Conservation (phyloP, 2,113 vertebrate species). For the Oncorhynchus keta region DNA sequence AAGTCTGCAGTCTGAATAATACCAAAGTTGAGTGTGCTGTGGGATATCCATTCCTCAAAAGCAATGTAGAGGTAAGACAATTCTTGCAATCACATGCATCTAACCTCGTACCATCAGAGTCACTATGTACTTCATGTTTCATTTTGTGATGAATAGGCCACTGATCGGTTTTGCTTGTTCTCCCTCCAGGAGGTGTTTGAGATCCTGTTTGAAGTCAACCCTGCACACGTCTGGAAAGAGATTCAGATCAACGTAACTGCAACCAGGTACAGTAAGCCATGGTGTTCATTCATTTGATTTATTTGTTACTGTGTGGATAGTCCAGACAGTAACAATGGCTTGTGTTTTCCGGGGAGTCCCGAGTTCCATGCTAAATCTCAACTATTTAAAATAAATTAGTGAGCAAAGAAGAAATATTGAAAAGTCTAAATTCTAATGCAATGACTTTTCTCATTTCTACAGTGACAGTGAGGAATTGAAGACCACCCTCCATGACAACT, state of each 20-base stretch:
- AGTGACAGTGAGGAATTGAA: conserved; percentile 91
- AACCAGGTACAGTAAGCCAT: conserved; percentile 76
- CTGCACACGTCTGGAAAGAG: conserved; percentile 74
- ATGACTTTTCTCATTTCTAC: conserved; percentile 27
- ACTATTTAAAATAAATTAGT: no score
- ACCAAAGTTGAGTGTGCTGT: conserved; percentile 85
- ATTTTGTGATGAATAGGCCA: neutral
- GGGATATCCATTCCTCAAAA: conserved; percentile 90
- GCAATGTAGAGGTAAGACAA: conserved; percentile 73
- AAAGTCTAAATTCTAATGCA: neutral
- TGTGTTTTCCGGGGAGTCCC: no score
- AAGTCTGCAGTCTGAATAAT: conserved; percentile 77
- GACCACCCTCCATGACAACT: conserved; percentile 79
- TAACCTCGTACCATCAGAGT: no score
- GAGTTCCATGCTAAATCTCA: no score
- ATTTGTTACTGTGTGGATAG: neutral
- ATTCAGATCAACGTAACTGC: conserved; percentile 80
- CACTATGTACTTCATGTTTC: neutral
- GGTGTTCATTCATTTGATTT: neutral
- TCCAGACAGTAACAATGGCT: no score
- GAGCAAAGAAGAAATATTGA: no score
- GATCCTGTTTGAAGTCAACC: conserved; percentile 87
- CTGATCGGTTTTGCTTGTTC: neutral
- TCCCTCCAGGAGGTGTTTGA: conserved; percentile 80
- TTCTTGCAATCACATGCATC: neutral